Evolutionary conservation across 2,113 vertebrate species (phyloP), one percentile per base, ranked within the genome.

Genomic region (Nicator chloris): DNA sequence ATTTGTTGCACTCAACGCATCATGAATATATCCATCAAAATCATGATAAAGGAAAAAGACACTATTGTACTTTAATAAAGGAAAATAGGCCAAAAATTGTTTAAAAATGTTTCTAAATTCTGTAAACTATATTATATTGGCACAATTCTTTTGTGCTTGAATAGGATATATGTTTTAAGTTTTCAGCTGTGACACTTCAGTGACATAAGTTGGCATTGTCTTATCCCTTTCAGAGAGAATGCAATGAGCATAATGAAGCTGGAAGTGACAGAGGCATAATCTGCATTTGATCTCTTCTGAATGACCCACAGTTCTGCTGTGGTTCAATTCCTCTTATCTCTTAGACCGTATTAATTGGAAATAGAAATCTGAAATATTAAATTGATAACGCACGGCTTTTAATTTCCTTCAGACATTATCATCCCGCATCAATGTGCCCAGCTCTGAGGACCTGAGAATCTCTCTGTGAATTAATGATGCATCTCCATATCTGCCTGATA

Each of bases 391-490:
- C 65, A 24, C 5, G 7, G 70, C 54, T 90, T 95, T 96, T 95
- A 44, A 96, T 96, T 97, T 96, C 73, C 82, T 92, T 83, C 70
- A 86, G 81, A 70, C 60, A 68, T 87, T 61, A 86, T 51, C 45
- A 76, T 7, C 40, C 42, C 16, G 47, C 65, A 92, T 89, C 66
- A 63, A 35, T 61, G 90, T 89, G 66, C 68, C 37, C 44, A 79
- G 63, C 68, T 86, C 73, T 66, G 65, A 80, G 86, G 81, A 86
- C 61, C 82, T 72, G 64, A 75, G 79, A 56, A 95, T 51, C 78
- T 72, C 84, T 61, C 42, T 33, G 70, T 82, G 94, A 96, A 93
- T 95, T 97, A 96, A 97, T 91, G 92, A 86, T 39, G 86, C 78
- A 45, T 95, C 42, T 86, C 85, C 71, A 39, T n/a, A 82, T 54